Evolutionary conservation across 2,888 invertebrate species (phyloP), one percentile per base, ranked within the genome.

Genomic region (Octonoba sinensis): DNA sequence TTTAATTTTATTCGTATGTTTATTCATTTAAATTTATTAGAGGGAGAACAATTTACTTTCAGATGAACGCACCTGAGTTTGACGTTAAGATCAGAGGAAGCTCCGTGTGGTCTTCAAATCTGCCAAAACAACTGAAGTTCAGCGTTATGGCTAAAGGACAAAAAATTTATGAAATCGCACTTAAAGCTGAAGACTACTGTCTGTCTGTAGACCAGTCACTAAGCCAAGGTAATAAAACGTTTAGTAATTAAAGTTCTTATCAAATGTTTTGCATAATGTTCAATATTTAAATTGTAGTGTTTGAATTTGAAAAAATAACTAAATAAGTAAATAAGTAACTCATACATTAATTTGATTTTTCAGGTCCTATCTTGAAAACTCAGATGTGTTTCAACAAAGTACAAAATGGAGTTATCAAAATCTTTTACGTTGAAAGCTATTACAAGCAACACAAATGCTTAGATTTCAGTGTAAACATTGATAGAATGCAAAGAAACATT

Each of bases 351-450:
- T n/a, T 24, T 24, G 15, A 15, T 51, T 44, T 24, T 24, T 11
- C 6, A 82, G 82, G 65, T 0, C 74, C 70, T 11, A 46, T 65
- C 18, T 12, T 70, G n/a, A 62, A 64, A 20, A 49, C 60, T 16
- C 24, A 54, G 6, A 15, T 75, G 15, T 82, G 82, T 36, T 18
- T 82, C 3, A 59, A 64, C 22, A 75, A 75, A 51, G 51, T 20
- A 11, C 70, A 70, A 44, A 24, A 54, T 16, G 44, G 66, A 3
- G 16, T 60, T 18, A 16, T 75, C 8, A 27, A 62, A 20, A n/a
- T 82, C 11, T n/a, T 82, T 4, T 57, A 15, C 18, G 12, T 59
- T 12, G 46, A 57, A 15, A 36, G 56, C 18, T 16, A 51, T 4
- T 75, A 60, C 60, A 56, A 24, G 3, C 16, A 27, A 46, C 62